Conservation (phyloP, 2,113 vertebrate genomes). For the Callithrix jacchus region DNA sequence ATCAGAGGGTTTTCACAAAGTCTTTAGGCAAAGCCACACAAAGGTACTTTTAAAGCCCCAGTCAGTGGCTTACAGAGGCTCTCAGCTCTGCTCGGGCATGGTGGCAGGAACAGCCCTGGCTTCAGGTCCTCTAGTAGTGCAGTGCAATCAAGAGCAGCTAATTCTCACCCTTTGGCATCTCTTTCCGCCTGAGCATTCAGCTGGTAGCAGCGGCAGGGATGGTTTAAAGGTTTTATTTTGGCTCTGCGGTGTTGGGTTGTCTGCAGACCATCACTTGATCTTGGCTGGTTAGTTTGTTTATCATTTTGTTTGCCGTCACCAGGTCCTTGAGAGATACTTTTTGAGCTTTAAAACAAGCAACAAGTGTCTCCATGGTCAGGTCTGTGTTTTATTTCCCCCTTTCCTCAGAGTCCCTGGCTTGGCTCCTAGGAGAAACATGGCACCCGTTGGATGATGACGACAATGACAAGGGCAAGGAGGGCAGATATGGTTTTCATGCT, state of each 20-base stretch:
- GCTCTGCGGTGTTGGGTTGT: rapidly evolving
- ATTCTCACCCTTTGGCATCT: not conserved
- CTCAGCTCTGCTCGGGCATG: rapidly evolving
- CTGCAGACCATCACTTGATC: not conserved
- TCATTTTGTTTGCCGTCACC: not conserved
- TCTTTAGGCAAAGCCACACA: not conserved
- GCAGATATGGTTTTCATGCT: not conserved
- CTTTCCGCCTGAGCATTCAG: not conserved
- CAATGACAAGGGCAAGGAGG: not conserved
- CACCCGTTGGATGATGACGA: not conserved
- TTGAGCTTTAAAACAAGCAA: not conserved
- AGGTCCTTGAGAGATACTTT: not conserved
- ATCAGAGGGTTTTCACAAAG: not conserved
- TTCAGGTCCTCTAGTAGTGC: rapidly evolving
- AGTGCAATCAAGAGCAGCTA: rapidly evolving
- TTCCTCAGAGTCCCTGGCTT: not conserved
- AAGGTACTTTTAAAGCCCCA: rapidly evolving
- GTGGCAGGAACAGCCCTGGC: rapidly evolving
- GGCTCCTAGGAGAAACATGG: rapidly evolving
- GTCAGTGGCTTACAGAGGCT: rapidly evolving
- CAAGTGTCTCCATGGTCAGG: not conserved
- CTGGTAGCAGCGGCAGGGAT: not conserved
- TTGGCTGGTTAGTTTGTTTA: not conserved
- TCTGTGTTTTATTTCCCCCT: too few species aligned
- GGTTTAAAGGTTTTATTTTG: not conserved